Evolutionary conservation across 1,140 invertebrate species (phyloP).

Genomic region (Fopius arisanus): DNA sequence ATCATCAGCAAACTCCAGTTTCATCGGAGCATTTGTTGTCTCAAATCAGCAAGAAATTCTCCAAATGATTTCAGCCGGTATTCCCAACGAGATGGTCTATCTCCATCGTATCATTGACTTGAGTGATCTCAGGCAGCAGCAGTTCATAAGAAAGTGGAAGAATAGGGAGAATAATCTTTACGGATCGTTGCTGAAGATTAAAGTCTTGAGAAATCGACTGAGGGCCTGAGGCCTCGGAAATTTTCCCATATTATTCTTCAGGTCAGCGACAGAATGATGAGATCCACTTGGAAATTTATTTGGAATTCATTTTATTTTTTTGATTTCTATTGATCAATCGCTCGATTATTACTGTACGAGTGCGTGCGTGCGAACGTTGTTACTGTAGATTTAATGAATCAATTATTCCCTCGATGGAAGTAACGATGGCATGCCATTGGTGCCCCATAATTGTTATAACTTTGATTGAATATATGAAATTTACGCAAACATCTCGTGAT

Average conservation of each 20-base stretch:
- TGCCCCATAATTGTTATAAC: slow-evolving; percentile 23
- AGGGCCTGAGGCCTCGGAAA: neutral
- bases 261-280: neutral
- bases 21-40: neutral
- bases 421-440: neutral
- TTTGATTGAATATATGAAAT: slow-evolving; percentile 21
- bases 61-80: slow-evolving; percentile 59
- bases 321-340: neutral
- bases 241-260: too few relatives aligned
- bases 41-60: slow-evolving; percentile 24
- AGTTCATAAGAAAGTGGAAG: slow-evolving; percentile 58
- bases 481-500: slow-evolving; percentile 36
- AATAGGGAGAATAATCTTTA: slow-evolving; percentile 45
- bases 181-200: slow-evolving; percentile 29
- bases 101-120: slow-evolving; percentile 56
- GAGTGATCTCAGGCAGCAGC: slow-evolving; percentile 58
- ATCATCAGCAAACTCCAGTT: neutral
- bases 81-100: slow-evolving; percentile 53
- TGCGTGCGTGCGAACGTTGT: slow-evolving; percentile 26
- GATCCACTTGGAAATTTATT: slow-evolving; percentile 7
- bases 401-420: neutral
- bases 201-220: slow-evolving; percentile 31
- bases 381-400: neutral
- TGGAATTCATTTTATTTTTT: neutral
- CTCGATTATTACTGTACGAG: neutral